A percentile compares a stretch with the other conserved stretches of the same genome.
phyloP scores from a whole-genome alignment of 2,888 invertebrate genomes.

The Cepaea hortensis region DNA sequence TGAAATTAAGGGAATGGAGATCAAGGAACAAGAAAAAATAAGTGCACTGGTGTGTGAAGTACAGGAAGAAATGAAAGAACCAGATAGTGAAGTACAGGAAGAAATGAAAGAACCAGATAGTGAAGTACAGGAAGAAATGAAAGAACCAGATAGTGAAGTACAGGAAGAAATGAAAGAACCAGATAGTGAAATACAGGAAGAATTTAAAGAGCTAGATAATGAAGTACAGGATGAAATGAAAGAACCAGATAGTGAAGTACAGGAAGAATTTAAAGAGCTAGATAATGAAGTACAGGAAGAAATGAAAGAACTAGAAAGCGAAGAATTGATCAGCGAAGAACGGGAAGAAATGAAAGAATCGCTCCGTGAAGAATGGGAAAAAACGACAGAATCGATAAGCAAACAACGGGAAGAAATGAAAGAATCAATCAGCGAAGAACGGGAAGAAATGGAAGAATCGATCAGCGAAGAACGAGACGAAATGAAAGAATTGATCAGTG shows the following conservation, averaged over 20 bases:
- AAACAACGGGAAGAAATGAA: too few species aligned
- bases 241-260: not conserved
- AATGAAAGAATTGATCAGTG: not conserved
- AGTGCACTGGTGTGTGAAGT: not conserved
- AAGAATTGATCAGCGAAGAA: not conserved
- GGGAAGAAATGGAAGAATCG: not conserved
- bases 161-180: not conserved
- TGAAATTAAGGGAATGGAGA: not conserved
- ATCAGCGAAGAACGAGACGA: not conserved
- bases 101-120: not conserved
- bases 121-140: not conserved
- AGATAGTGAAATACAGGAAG: not conserved
- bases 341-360: not conserved
- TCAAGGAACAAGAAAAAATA: not conserved
- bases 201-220: not conserved
- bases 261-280: not conserved
- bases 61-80: not conserved
- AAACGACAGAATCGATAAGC: not conserved
- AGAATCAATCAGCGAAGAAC: not conserved
- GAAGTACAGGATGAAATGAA: not conserved
- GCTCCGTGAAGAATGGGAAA: not conserved
- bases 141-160: not conserved
- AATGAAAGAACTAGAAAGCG: not conserved
- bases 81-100: not conserved
- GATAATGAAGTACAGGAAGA: not conserved